phyloP scores from a whole-genome alignment of 2,888 invertebrate species.

The Spodoptera picta region DNA sequence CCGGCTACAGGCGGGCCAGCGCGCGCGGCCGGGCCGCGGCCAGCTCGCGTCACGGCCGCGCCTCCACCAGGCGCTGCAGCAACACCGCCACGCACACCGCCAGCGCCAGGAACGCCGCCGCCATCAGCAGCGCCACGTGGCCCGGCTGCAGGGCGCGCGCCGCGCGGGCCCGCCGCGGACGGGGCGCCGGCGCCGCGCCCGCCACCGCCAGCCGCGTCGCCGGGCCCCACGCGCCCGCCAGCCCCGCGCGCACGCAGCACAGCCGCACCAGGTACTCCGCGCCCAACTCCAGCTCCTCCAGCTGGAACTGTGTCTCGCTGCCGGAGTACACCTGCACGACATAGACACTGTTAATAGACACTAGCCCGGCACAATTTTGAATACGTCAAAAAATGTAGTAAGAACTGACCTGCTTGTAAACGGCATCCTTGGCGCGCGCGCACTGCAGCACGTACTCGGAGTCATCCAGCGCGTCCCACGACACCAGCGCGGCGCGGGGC shows the following conservation, averaged over 20 bases:
- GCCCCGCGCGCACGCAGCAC: conserved; percentile 91
- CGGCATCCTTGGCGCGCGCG: conserved; percentile 75
- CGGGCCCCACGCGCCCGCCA: conserved; percentile 92
- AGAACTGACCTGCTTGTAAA: conserved; percentile 73
- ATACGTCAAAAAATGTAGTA: background rate
- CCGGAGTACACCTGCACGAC: conserved; percentile 91
- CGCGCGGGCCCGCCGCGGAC: conserved; percentile 90
- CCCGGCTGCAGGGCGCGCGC: conserved; percentile 70
- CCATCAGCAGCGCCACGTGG: conserved; percentile 90
- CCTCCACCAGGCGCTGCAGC: conserved; percentile 88
- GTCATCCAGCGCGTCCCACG: conserved; percentile 89
- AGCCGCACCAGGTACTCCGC: conserved; percentile 94
- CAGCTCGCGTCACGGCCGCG: conserved; percentile 84
- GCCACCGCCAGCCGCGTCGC: conserved; percentile 86
- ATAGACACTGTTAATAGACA: background rate
- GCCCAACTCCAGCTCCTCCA: conserved; percentile 92
- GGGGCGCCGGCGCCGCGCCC: conserved; percentile 80
- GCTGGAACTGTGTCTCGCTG: conserved; percentile 88
- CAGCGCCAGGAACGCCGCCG: conserved; percentile 89
- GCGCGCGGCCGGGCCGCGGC: conserved; percentile 77
- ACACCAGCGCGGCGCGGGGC: conserved; percentile 71
- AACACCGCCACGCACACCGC: conserved; percentile 90
- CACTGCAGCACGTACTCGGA: conserved; percentile 93
- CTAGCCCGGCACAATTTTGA: background rate
- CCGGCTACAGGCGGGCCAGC: conserved; percentile 72